Percentiles rank a stretch among this genome's conserved stretches.
Evolutionary conservation across 2,888 invertebrate genomes (phyloP).

Genomic region (Volucella bombylans): DNA sequence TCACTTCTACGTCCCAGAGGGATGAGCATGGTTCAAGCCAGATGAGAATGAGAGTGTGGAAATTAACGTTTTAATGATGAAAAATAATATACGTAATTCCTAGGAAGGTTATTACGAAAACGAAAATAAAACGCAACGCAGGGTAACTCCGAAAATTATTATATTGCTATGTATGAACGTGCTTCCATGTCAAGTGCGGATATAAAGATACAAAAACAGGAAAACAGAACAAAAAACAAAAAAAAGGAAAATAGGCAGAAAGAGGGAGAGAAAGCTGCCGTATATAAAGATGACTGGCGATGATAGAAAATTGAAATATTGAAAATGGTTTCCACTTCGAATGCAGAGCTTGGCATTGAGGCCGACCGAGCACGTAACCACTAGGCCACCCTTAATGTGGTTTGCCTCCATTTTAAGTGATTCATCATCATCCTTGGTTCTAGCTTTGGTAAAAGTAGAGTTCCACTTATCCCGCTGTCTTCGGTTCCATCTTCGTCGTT

Average conservation of each 20-base stretch:
- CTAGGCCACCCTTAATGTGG: slow-evolving; percentile 71
- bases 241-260: neutral
- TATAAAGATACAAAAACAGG: neutral
- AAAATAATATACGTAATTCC: slow-evolving; percentile 68
- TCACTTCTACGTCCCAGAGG: slow-evolving; percentile 7
- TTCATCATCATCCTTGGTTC: slow-evolving; percentile 66
- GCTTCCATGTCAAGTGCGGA: slow-evolving; percentile 12
- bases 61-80: slow-evolving; percentile 80
- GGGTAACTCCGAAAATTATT: slow-evolving; percentile 64
- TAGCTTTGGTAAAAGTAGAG: slow-evolving; percentile 54
- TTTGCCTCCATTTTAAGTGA: slow-evolving; percentile 67
- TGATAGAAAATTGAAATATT: slow-evolving; percentile 69
- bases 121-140: slow-evolving; percentile 60
- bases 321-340: slow-evolving; percentile 47
- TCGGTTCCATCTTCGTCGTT: slow-evolving; percentile 35
- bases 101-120: slow-evolving; percentile 59
- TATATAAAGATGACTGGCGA: slow-evolving; percentile 52
- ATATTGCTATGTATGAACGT: slow-evolving; percentile 61
- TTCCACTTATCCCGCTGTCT: slow-evolving; percentile 15
- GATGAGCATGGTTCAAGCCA: slow-evolving; percentile 24
- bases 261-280: neutral
- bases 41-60: slow-evolving; percentile 70
- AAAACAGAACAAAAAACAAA: too few relatives aligned
- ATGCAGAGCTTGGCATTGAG: slow-evolving; percentile 13
- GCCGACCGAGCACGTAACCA: slow-evolving; percentile 66